Percentiles rank a stretch among this genome's conserved stretches.
phyloP scores from a whole-genome alignment of 1,140 invertebrate genomes.

The Tetragnatha versicolor region DNA sequence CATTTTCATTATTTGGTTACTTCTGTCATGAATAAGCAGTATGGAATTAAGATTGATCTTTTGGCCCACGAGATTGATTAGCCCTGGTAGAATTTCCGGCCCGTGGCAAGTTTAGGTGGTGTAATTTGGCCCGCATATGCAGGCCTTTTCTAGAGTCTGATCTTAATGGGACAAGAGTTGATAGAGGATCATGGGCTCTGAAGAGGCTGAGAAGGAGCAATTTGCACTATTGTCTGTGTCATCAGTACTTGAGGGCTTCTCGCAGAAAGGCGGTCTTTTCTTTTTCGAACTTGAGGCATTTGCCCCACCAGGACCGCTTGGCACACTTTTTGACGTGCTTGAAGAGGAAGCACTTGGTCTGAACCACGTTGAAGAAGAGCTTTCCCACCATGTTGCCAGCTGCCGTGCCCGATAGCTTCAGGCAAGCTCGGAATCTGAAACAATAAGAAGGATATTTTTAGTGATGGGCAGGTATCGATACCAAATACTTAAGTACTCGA shows the following conservation, averaged over 20 bases:
- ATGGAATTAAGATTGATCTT: no score
- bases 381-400: constrained; percentile 89
- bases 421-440: constrained; percentile 87
- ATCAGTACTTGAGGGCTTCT: constrained; percentile 74
- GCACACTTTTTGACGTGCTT: constrained; percentile 79
- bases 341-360: constrained; percentile 89
- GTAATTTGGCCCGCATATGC: no score
- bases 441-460: constrained; percentile 55
- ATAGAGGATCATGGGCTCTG: no score
- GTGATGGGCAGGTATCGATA: no score
- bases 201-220: constrained; percentile 1
- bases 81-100: no score
- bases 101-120: no score
- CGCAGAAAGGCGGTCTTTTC: constrained; percentile 78
- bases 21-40: no score
- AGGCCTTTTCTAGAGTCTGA: no score
- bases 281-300: constrained; percentile 74
- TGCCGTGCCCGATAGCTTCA: constrained; percentile 83
- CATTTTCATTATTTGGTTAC: no score
- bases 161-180: no score
- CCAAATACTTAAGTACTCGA: no score
- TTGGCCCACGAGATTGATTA: no score
- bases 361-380: constrained; percentile 91
- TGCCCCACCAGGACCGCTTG: constrained; percentile 81
- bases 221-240: neutral